phyloP scores from a whole-genome alignment of 64 coral and sea anemone genomes.

The Stylophora pistillata region DNA sequence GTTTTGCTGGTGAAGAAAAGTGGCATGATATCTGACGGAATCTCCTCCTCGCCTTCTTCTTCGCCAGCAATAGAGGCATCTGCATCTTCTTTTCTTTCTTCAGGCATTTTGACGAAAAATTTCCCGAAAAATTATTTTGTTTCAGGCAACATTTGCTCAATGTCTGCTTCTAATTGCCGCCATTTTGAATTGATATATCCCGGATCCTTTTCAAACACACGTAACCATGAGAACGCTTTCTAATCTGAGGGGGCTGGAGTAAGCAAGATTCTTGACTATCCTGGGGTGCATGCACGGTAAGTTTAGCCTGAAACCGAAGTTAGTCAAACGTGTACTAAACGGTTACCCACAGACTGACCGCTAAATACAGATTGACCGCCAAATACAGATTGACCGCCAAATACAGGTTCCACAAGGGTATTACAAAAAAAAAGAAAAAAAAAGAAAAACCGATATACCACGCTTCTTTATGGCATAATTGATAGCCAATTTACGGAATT shows the following conservation, averaged over 20 bases:
- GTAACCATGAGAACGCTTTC: slow-evolving; percentile 32
- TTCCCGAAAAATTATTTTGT: neutral
- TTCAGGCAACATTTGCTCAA: neutral
- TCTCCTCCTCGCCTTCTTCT: slow-evolving; percentile 69
- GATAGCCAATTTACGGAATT: too few relatives aligned
- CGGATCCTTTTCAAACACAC: slow-evolving; percentile 33
- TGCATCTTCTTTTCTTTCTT: slow-evolving; percentile 68
- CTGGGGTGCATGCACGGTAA: neutral
- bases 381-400: too few relatives aligned
- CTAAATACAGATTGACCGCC: too few relatives aligned
- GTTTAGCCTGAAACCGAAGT: too few relatives aligned
- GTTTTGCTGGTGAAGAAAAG: slow-evolving; percentile 99
- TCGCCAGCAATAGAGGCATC: slow-evolving; percentile 57
- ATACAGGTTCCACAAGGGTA: too few relatives aligned
- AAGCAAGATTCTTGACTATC: neutral
- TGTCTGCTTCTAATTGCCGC: slow-evolving; percentile 41
- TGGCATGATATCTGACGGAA: slow-evolving; percentile 84
- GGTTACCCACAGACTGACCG: too few relatives aligned
- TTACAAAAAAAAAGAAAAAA: too few relatives aligned
- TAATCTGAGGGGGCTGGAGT: too few relatives aligned
- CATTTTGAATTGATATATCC: slow-evolving; percentile 86
- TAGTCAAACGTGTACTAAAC: too few relatives aligned
- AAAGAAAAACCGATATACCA: too few relatives aligned
- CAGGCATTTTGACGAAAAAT: slow-evolving; percentile 63
- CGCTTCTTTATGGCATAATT: too few relatives aligned